These are phyloP conservation scores for Dicerorhinus sumatrensis DNA, from an alignment of 2,113 vertebrate species.

Conservation along the genomic window DNA sequence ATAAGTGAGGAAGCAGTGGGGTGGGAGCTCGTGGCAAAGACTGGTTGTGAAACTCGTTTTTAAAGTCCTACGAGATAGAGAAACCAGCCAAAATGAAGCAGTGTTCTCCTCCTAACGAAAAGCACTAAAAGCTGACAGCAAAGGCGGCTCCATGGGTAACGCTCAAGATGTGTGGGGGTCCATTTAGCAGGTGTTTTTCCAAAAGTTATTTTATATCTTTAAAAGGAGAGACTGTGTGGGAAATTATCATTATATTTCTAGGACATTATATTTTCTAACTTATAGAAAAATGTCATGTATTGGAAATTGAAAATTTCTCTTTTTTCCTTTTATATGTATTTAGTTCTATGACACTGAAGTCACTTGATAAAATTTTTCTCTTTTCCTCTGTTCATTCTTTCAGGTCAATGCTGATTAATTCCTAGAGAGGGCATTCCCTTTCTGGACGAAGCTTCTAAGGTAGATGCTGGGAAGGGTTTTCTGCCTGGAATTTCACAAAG, in stretches of 20 bases:
- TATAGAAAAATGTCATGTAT: constrained; percentile 3
- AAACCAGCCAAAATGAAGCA: not conserved
- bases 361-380: not conserved
- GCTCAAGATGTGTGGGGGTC: not conserved
- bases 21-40: not conserved
- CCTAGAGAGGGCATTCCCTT: not conserved
- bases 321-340: not conserved
- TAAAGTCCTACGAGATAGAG: not conserved
- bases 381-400: not conserved
- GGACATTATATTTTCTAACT: not conserved
- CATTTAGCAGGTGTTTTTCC: not conserved
- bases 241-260: not conserved
- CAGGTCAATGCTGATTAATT: not conserved
- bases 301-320: not conserved
- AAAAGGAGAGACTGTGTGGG: not conserved
- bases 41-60: not conserved
- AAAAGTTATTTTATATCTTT: constrained; percentile 42
- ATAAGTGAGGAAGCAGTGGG: not conserved
- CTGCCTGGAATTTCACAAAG: constrained; percentile 39
- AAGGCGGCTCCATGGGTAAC: not conserved
- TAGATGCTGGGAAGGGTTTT: not conserved
- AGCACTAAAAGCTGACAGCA: not conserved
- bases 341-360: not conserved
- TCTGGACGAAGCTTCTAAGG: not conserved
- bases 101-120: not conserved